These are phyloP conservation scores for Asobara japonica DNA, from an alignment of 1,140 invertebrate species.

Conservation along the genomic window DNA sequence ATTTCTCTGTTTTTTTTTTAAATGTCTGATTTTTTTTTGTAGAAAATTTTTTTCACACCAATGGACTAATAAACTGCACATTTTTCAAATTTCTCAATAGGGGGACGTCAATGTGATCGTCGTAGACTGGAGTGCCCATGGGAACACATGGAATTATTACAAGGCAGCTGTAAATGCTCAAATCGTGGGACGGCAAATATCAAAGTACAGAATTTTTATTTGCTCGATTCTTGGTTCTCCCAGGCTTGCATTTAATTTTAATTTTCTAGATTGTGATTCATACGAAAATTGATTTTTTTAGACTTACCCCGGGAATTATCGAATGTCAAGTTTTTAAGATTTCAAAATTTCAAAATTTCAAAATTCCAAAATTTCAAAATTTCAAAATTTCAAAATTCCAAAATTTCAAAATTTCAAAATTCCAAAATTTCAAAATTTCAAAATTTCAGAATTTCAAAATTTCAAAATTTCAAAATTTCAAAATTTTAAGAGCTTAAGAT, in stretches of 20 bases:
- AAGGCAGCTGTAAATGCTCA: constrained; percentile 69
- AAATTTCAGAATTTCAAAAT: too few relatives aligned
- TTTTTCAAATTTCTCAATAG: constrained; percentile 56
- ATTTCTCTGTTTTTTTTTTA: too few relatives aligned
- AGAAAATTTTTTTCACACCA: neutral
- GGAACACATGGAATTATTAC: constrained; percentile 72
- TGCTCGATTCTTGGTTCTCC: neutral
- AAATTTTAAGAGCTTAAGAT: too few relatives aligned
- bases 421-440: too few relatives aligned
- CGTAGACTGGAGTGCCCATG: constrained; percentile 70
- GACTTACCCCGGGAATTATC: too few relatives aligned
- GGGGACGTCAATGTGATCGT: constrained; percentile 69
- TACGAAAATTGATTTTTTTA: neutral
- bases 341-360: too few relatives aligned
- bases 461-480: too few relatives aligned
- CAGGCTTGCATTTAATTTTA: neutral
- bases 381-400: too few relatives aligned
- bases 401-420: too few relatives aligned
- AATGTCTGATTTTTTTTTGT: neutral
- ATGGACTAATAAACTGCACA: neutral
- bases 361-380: too few relatives aligned
- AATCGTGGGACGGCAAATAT: constrained; percentile 66
- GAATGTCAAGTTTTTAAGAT: too few relatives aligned
- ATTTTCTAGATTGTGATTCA: neutral
- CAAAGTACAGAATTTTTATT: constrained; percentile 54